A percentile compares a stretch with the other conserved stretches of the same genome.
Conservation (phyloP, 2,797 vertebrate species). For the Schizopygopsis pylzovi region DNA sequence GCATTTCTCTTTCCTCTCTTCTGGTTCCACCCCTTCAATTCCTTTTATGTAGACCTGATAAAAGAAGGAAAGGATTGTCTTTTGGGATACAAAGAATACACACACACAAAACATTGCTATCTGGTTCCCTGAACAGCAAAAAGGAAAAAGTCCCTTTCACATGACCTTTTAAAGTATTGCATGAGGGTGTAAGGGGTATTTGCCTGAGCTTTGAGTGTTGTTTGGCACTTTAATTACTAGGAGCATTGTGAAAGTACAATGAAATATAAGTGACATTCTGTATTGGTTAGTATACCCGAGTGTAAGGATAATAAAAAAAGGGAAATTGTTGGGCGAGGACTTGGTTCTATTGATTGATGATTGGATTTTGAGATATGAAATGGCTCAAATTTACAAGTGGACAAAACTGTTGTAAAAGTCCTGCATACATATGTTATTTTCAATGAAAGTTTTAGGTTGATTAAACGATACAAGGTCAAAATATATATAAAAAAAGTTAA, state of each 20-base stretch:
- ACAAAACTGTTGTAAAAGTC: background rate
- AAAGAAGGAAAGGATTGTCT: slow-evolving; percentile 16
- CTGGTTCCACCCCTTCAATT: background rate
- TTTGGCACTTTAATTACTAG: background rate
- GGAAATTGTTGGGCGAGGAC: background rate
- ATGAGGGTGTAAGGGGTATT: background rate
- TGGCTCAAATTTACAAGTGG: background rate
- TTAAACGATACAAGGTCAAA: background rate
- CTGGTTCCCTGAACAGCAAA: background rate
- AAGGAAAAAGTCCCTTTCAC: background rate
- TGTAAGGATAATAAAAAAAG: background rate
- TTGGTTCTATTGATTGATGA: background rate
- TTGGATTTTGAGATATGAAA: background rate
- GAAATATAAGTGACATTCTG: background rate
- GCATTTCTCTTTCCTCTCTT: slow-evolving; percentile 10
- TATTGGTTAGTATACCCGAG: background rate
- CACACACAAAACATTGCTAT: background rate
- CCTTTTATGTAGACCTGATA: slow-evolving; percentile 23
- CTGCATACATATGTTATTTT: background rate
- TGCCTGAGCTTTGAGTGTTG: background rate
- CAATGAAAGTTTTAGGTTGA: background rate
- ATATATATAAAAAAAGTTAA: background rate
- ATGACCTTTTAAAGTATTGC: slow-evolving; percentile 6
- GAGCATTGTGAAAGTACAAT: background rate
- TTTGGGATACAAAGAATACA: slow-evolving; percentile 4